A percentile compares a stretch with the other conserved stretches of the same genome.
These are phyloP conservation scores for Epizoanthus stellaris DNA, from an alignment of 92 coral and sea anemone species.

Conservation along the genomic window DNA sequence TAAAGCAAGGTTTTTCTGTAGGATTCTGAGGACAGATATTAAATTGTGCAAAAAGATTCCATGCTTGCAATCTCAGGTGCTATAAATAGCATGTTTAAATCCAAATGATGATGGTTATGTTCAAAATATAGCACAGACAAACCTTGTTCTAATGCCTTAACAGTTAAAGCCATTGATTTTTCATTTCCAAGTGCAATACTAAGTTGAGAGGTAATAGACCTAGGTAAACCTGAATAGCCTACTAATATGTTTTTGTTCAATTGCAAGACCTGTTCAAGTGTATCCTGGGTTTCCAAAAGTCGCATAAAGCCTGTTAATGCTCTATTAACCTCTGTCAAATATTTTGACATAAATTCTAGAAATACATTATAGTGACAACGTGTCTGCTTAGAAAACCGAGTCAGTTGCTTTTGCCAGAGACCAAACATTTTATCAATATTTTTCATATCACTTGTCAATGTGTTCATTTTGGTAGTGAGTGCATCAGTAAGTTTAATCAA, in stretches of 20 bases:
- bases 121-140: constrained; percentile 50
- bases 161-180: constrained; percentile 27
- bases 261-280: constrained; percentile 31
- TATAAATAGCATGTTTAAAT: constrained; percentile 28
- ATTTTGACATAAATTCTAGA: constrained; percentile 47
- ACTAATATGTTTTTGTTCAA: constrained; percentile 20
- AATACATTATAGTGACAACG: constrained; percentile 8
- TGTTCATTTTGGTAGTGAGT: constrained; percentile 43
- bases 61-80: constrained; percentile 32
- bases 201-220: constrained; percentile 42
- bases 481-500: constrained; percentile 31
- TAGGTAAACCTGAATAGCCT: constrained; percentile 40
- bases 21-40: constrained; percentile 42
- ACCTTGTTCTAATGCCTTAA: constrained; percentile 45
- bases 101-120: constrained; percentile 15
- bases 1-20: constrained; percentile 24
- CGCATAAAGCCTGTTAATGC: constrained; percentile 41
- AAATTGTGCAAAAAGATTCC: constrained; percentile 44
- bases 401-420: background rate
- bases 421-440: constrained; percentile 33
- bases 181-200: background rate
- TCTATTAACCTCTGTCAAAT: constrained; percentile 39
- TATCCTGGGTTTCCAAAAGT: constrained; percentile 44
- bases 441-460: background rate
- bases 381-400: background rate